phyloP scores from a whole-genome alignment of 2,888 invertebrate genomes.

The Mycalesis mineus region DNA sequence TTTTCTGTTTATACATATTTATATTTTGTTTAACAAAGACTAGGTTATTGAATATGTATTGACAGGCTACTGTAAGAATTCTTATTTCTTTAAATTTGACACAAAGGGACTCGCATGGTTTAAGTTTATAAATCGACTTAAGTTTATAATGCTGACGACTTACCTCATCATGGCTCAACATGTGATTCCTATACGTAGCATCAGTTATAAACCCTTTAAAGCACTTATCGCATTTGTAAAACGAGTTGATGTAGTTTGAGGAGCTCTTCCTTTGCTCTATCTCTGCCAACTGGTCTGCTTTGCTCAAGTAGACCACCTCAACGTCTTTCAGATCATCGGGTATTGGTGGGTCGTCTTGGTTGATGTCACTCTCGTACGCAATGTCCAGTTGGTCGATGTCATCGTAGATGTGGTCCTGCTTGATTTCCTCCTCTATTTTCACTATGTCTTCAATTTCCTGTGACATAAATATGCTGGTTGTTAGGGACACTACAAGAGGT shows the following conservation, averaged over 20 bases:
- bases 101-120: too few species aligned
- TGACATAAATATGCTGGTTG: too few species aligned
- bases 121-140: too few species aligned
- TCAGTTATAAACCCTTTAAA: slow-evolving; percentile 60
- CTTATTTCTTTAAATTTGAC: too few species aligned
- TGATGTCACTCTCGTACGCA: slow-evolving; percentile 17
- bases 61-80: too few species aligned
- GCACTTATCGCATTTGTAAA: slow-evolving; percentile 58
- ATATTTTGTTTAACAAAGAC: too few species aligned
- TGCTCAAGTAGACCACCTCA: slow-evolving; percentile 43
- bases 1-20: too few species aligned
- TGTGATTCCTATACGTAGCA: slow-evolving; percentile 53
- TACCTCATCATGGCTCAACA: slow-evolving; percentile 56
- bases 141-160: too few species aligned
- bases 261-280: slow-evolving; percentile 44
- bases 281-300: slow-evolving; percentile 53
- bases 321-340: slow-evolving; percentile 33
- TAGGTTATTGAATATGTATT: too few species aligned
- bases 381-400: slow-evolving; percentile 5
- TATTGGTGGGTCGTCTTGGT: slow-evolving; percentile 9
- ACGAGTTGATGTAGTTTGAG: slow-evolving; percentile 50
- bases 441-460: slow-evolving; percentile 16
- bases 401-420: slow-evolving; percentile 4
- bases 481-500: too few species aligned
- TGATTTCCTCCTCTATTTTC: slow-evolving; percentile 26